A percentile compares a stretch with the other conserved stretches of the same genome.
Conservation (phyloP, 2,888 invertebrate species). For the Neria commutata region DNA sequence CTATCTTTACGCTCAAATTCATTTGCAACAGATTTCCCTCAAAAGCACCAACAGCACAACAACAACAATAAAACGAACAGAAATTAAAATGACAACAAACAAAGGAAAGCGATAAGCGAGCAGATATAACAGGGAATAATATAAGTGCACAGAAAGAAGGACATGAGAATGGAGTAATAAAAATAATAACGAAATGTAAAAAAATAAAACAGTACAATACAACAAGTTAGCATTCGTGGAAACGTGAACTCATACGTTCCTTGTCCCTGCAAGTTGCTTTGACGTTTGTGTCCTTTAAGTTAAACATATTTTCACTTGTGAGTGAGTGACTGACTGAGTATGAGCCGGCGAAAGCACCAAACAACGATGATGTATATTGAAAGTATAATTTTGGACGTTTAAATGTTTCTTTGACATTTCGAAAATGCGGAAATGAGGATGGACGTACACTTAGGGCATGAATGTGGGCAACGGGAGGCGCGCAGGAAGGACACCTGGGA, state of each 20-base stretch:
- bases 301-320: slow-evolving; percentile 25
- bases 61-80: slow-evolving; percentile 32
- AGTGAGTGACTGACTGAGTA: slow-evolving; percentile 28
- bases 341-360: slow-evolving; percentile 20
- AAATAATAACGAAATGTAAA: not conserved
- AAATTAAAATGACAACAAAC: not conserved
- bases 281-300: slow-evolving; percentile 16
- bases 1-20: too few relatives aligned
- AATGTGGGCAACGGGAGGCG: not conserved
- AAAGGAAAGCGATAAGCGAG: slow-evolving; percentile 17
- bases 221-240: not conserved
- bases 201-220: not conserved
- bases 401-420: not conserved
- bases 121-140: slow-evolving; percentile 34
- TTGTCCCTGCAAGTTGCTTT: too few relatives aligned
- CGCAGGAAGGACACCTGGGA: not conserved
- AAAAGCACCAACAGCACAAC: not conserved
- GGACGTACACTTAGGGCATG: not conserved
- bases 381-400: not conserved
- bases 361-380: slow-evolving; percentile 13
- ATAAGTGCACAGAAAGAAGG: not conserved
- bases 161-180: slow-evolving; percentile 12
- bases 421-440: not conserved
- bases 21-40: too few relatives aligned
- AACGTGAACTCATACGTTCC: slow-evolving; percentile 7